A percentile compares a stretch with the other conserved stretches of the same genome.
Evolutionary conservation across 1,140 invertebrate genomes (phyloP).

Genomic region (Centruroides vittatus): DNA sequence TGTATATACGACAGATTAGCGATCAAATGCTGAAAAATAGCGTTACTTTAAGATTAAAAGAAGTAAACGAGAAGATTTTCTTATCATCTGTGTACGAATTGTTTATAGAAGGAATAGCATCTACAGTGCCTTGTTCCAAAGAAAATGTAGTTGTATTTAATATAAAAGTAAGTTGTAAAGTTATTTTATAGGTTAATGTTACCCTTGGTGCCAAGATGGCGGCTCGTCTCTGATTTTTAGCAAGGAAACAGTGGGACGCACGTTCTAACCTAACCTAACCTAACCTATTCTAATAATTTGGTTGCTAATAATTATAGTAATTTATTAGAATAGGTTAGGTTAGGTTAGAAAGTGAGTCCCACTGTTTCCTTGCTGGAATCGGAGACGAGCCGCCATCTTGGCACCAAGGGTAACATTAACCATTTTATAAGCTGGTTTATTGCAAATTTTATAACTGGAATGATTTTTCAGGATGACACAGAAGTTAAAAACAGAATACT

Average conservation of each 20-base stretch:
- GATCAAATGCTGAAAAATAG: conserved; percentile 90
- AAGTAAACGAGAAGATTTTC: conserved; percentile 86
- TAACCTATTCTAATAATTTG: no score
- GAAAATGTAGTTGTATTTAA: conserved; percentile 90
- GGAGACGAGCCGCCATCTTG: no score
- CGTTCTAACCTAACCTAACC: no score
- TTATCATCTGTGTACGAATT: conserved; percentile 74
- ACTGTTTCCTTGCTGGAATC: no score
- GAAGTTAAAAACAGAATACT: conserved; percentile 72
- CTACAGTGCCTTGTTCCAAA: conserved; percentile 77
- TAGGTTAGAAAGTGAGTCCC: no score
- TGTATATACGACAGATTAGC: conserved; percentile 76
- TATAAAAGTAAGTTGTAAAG: conserved; percentile 53
- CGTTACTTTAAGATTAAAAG: conserved; percentile 78
- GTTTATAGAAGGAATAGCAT: conserved; percentile 79
- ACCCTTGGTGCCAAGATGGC: no score
- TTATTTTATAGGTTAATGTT: no score
- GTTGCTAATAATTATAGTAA: no score
- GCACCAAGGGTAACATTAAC: no score
- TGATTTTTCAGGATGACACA: conserved; percentile 51
- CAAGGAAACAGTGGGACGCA: no score
- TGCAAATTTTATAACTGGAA: neutral
- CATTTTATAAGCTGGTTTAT: neutral
- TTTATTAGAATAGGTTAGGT: no score
- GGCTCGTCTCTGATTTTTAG: no score